Evolutionary conservation across 2,113 vertebrate genomes (phyloP).

Genomic region (Rhabdornis inornatus): DNA sequence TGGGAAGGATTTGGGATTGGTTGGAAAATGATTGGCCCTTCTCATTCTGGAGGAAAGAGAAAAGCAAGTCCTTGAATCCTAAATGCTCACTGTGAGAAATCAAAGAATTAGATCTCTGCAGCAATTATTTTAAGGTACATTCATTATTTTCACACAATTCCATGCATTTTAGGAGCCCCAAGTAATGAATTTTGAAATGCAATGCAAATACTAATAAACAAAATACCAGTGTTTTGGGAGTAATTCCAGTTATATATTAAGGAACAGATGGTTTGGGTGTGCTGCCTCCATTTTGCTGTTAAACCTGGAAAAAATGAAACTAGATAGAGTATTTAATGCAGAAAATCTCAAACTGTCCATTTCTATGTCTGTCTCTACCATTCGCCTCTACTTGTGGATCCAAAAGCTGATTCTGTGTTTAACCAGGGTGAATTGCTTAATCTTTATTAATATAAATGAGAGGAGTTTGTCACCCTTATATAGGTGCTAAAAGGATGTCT

Average conservation of each 20-base stretch:
- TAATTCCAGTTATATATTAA: neutral
- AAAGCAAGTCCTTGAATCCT: neutral
- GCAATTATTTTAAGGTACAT: neutral
- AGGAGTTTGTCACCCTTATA: neutral
- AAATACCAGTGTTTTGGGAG: neutral
- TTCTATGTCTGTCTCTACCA: neutral
- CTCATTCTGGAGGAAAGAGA: neutral
- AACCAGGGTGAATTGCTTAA: neutral
- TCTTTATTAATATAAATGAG: neutral
- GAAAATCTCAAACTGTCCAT: neutral
- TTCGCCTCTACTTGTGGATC: neutral
- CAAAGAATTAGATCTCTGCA: neutral
- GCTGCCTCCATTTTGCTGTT: neutral
- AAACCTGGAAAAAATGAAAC: neutral
- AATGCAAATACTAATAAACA: neutral
- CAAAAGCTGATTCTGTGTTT: neutral
- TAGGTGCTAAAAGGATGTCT: neutral
- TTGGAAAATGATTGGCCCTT: neutral
- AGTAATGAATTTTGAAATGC: neutral
- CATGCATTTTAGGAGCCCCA: neutral
- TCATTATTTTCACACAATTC: neutral
- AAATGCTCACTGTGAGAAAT: neutral
- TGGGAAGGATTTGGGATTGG: neutral
- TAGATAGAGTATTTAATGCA: neutral
- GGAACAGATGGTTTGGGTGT: neutral